Base-by-base conservation (phyloP, 2,113 vertebrate genomes). In the Paratilapia polleni region DNA sequence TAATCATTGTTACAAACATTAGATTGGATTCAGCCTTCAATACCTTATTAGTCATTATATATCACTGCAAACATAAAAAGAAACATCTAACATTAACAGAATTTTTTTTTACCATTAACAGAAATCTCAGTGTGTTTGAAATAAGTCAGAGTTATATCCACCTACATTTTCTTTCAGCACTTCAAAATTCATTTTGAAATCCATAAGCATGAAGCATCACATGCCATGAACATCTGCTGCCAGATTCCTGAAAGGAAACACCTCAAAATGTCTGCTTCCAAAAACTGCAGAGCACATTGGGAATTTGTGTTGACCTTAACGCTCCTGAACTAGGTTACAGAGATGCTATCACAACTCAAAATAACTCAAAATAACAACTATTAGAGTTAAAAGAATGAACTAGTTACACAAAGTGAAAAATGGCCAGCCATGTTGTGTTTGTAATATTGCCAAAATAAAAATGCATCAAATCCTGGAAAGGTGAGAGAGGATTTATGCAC, bases 391-490 rank as follows among this genome's bases (percentile, higher is more conserved):
- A 52, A 24, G 31, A 52, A 31, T 70, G 10, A 52, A 52, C 47
- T 11, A 22, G 8, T 20, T 13, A 52, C 10, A 52, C 52, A 73
- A 28, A 20, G 24, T 52, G 24, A 52, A 70, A 31, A 52, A 73
- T 14, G 24, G 8, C 22, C 24, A 73, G 17, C 24, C 17, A 8
- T 26, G 49, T 11, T 31, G 17, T 73, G 20, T 73, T 14, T 73
- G 6, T 52, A 73, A 52, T 10, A 52, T 73, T 73, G 31, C 17
- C 2, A 43, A 10, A 52, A 52, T 52, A 73, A 73, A 60, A 57
- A 59, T 6, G 20, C 28, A 57, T 57, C 12, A 85, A 81, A 87
- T 87, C 83, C 49, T 73, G 64, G 64, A 83, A 70, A 56, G 47
- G 38, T 15, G 36, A 59, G 12, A 10, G 7, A 26, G 24, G 34